Base-by-base conservation (phyloP, 2,797 vertebrate genomes). In the Orientallactaga sibirica region DNA sequence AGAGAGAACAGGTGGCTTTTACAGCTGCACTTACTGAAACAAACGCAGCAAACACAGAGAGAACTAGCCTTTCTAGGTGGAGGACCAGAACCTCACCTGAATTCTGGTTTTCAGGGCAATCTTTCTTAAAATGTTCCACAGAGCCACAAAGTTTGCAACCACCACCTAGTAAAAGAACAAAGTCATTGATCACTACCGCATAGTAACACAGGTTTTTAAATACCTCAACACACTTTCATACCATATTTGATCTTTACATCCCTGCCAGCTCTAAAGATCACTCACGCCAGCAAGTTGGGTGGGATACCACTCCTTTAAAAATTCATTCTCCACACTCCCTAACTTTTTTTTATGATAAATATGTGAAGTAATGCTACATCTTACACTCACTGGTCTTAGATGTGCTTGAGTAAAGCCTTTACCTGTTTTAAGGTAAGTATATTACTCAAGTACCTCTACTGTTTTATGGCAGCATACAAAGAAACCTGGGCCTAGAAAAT, bases 41-140 rank as follows among this genome's bases (percentile, higher is more conserved):
- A 78, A 84, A 24, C 74, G 16, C 41, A 76, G 14, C 25, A 79
- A 90, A 67, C 43, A 73, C 37, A 55, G 3, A 79, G 27, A 80
- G 70, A 3, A 80, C 71, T 37, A 48, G 22, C 55, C 66, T 41
- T 77, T 29, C 64, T 20, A 64, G 78, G 66, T 0, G 1, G 61
- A 48, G 2, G 5, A 8, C n/a, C 16, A 70, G 15, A 62, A n/a
- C 48, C 98, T 98, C 97, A 99, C 99, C 98, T 96, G 98, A 92
- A 0, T 97, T 98, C 97, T 99, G 98, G 86, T 99, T 99, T 88
- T 99, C 98, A 0, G 99, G 99, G 96, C 99, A 99, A 87, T 99
- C 99, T 96, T 99, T 99, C 97, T 98, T 99, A 94, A 99, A 99
- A 97, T 99, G 99, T 92, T 99, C 99, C 93, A 99, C 99, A 12